Evolutionary conservation across 2,113 vertebrate genomes (phyloP).

Genomic region (Brachypodius melanocephalos): DNA sequence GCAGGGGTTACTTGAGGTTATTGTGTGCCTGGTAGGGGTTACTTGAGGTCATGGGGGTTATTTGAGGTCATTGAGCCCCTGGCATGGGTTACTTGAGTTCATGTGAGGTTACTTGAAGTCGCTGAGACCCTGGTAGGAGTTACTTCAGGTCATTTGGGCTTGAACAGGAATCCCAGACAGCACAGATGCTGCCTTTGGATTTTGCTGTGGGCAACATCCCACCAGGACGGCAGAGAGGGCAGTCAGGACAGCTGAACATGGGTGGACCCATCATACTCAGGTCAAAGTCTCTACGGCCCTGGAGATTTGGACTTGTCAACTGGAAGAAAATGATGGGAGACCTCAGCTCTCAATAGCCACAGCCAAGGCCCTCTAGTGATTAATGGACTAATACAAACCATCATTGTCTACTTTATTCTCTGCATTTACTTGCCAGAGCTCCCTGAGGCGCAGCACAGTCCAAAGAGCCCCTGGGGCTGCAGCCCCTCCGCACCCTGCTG

Average conservation of each 20-base stretch:
- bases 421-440: background rate
- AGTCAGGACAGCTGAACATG: background rate
- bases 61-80: no score
- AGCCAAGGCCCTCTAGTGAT: background rate
- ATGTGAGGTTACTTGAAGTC: background rate
- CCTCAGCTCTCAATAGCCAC: rapidly evolving
- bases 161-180: background rate
- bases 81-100: no score
- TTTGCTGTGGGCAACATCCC: background rate
- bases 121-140: background rate
- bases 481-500: background rate
- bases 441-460: background rate
- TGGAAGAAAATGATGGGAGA: background rate
- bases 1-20: background rate
- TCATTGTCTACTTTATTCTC: background rate
- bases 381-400: background rate
- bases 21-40: no score
- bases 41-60: no score
- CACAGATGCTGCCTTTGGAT: background rate
- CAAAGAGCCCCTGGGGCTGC: background rate
- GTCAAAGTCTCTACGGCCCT: background rate
- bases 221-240: background rate
- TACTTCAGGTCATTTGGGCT: background rate
- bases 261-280: no score
- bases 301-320: background rate